Evolutionary conservation across 2,113 vertebrate species (phyloP), one percentile per base, ranked within the genome.

Genomic region (Agapornis roseicollis): DNA sequence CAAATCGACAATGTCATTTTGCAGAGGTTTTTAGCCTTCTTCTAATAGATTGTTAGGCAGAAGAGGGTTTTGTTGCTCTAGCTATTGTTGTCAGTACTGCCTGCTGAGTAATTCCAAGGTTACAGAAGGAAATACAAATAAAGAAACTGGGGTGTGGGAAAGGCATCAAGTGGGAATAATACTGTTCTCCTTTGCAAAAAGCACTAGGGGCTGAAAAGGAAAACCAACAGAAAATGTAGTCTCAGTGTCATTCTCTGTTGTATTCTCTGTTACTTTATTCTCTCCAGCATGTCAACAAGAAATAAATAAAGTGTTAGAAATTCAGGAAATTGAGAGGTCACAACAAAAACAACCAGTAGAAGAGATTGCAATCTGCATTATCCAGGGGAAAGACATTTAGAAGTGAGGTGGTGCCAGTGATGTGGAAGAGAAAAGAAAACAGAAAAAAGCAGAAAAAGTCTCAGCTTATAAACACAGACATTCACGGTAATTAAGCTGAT

Each of bases 21-120:
- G 29, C 53, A 74, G 81, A 55, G 39, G 2, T 53, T 80, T 81
- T 92, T 47, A 71, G 47, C 24, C 29, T 14, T 49, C 44, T 53
- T 71, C 80, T 69, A 29, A 20, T 3, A 70, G 28, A 19, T 13
- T 86, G 72, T 35, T 47, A 81, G 42, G 85, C 31, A 90, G 49
- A 78, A 80, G 64, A 83, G 64, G 42, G 8, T 92, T 91, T 70
- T 93, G 49, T 83, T 73, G 35, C 49, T 88, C 9, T 42, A 28
- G 83, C 69, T 90, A 19, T 87, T 79, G 55, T 47, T 93, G 68
- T 37, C 9, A 17, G 65, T 46, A 24, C 15, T 84, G 88, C 55
- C 86, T 93, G 80, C 72, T 81, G 80, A 84, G 69, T 37, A 83
- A 76, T 78, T 88, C 86, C 95, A 92, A 93, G 72, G 82, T 86